A percentile compares a stretch with the other conserved stretches of the same genome.
Conservation (phyloP, 2,797 vertebrate species). For the Phoeniculus purpureus region DNA sequence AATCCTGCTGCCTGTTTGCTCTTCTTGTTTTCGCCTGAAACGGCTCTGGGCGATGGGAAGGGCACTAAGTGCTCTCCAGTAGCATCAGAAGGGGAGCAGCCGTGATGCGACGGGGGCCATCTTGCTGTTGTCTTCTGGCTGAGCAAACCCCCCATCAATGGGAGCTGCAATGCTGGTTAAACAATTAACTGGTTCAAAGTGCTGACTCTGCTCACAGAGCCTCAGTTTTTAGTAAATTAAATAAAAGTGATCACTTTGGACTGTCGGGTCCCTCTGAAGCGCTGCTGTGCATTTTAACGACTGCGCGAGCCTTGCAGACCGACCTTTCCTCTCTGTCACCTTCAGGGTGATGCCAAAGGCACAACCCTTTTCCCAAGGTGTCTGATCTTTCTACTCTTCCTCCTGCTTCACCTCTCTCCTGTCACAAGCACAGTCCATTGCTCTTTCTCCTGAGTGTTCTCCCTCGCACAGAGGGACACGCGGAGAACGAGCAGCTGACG, state of each 20-base stretch:
- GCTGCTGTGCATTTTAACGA: background rate
- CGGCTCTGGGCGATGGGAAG: background rate
- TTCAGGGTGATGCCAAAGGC: background rate
- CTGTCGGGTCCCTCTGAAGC: background rate
- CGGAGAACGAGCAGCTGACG: background rate
- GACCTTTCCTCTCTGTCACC: background rate
- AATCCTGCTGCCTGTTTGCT: slow-evolving; percentile 43
- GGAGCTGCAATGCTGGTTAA: background rate
- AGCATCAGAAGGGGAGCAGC: background rate
- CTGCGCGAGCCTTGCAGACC: background rate
- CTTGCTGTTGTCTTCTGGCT: background rate
- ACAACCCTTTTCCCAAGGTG: background rate
- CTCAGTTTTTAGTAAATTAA: background rate
- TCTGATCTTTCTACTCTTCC: background rate
- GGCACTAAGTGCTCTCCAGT: background rate
- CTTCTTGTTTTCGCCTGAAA: slow-evolving; percentile 15
- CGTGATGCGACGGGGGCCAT: background rate
- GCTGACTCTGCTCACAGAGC: background rate
- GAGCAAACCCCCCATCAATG: background rate
- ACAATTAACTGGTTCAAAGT: slow-evolving; percentile 7
- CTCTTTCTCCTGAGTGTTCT: background rate
- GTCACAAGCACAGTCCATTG: background rate
- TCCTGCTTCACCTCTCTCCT: background rate
- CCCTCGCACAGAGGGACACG: background rate
- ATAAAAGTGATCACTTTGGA: background rate